Evolutionary conservation across 1,140 invertebrate genomes (phyloP).

Genomic region (Alviniconcha marisindica): DNA sequence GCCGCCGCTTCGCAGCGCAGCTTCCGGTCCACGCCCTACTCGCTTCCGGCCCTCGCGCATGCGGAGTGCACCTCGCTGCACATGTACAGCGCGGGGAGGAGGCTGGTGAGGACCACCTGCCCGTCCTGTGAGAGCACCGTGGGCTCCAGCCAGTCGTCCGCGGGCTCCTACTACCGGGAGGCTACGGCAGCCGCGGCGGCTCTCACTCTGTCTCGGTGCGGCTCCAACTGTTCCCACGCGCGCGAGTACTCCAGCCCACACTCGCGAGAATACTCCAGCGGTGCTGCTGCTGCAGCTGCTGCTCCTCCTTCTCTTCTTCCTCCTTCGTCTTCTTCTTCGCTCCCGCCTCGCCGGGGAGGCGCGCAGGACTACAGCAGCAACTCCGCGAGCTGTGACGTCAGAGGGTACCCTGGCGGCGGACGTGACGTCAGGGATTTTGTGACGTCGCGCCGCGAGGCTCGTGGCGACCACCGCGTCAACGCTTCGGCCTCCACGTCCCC

Average conservation of each 20-base stretch:
- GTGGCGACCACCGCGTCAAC: neutral
- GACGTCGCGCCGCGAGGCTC: neutral
- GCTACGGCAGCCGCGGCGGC: neutral
- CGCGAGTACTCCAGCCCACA: neutral
- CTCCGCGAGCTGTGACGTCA: too few species aligned
- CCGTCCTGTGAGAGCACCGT: conserved; percentile 59
- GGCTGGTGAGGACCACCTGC: conserved; percentile 44
- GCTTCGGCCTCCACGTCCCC: too few species aligned
- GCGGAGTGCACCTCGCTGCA: conserved; percentile 12
- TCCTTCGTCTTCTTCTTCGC: too few species aligned
- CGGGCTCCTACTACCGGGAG: neutral
- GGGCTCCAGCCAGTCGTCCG: neutral
- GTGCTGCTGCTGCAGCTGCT: neutral
- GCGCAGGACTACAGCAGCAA: too few species aligned
- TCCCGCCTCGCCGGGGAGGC: too few species aligned
- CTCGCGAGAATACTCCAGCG: neutral
- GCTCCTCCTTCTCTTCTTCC: neutral
- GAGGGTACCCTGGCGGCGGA: neutral
- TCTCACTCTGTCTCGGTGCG: neutral
- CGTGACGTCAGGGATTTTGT: neutral
- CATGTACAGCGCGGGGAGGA: conserved; percentile 22
- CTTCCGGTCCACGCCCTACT: conserved; percentile 30
- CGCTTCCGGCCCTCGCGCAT: conserved; percentile 20
- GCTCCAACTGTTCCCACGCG: neutral
- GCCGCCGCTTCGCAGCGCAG: conserved; percentile 28